Evolutionary conservation across 1,140 invertebrate genomes (phyloP).

Genomic region (Drosophila nasuta): DNA sequence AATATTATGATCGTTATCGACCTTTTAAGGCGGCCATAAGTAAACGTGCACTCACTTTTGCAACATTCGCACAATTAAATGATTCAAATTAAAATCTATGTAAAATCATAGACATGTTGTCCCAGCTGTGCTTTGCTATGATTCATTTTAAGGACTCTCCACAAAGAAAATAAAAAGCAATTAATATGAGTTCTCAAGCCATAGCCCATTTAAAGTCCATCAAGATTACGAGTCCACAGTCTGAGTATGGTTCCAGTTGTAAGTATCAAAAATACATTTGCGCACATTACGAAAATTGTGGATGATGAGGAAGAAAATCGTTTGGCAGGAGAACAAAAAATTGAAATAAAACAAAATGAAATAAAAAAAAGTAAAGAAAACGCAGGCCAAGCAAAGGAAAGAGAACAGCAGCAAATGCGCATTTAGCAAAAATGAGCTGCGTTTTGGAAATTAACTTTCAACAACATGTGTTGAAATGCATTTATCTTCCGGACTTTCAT

Average conservation of each 20-base stretch:
- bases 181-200: slow-evolving; percentile 12
- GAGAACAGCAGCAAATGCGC: slow-evolving; percentile 57
- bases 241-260: slow-evolving; percentile 15
- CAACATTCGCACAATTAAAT: too few relatives aligned
- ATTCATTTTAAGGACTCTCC: not conserved
- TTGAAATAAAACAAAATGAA: not conserved
- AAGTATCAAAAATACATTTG: slow-evolving; percentile 75
- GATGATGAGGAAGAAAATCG: slow-evolving; percentile 27
- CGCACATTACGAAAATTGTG: slow-evolving; percentile 47
- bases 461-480: slow-evolving; percentile 81
- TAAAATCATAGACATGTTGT: too few relatives aligned
- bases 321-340: not conserved
- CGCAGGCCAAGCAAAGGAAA: not conserved
- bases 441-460: slow-evolving; percentile 81
- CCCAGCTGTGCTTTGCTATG: too few relatives aligned
- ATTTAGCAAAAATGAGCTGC: slow-evolving; percentile 78
- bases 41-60: too few relatives aligned
- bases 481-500: slow-evolving; percentile 73
- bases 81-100: too few relatives aligned
- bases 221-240: slow-evolving; percentile 19
- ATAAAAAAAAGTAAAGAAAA: too few relatives aligned
- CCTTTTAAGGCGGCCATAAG: too few relatives aligned
- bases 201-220: slow-evolving; percentile 60
- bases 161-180: slow-evolving; percentile 3
- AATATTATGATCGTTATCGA: too few relatives aligned